Conservation (phyloP, 2,113 vertebrate genomes). For the Struthidea cinerea region DNA sequence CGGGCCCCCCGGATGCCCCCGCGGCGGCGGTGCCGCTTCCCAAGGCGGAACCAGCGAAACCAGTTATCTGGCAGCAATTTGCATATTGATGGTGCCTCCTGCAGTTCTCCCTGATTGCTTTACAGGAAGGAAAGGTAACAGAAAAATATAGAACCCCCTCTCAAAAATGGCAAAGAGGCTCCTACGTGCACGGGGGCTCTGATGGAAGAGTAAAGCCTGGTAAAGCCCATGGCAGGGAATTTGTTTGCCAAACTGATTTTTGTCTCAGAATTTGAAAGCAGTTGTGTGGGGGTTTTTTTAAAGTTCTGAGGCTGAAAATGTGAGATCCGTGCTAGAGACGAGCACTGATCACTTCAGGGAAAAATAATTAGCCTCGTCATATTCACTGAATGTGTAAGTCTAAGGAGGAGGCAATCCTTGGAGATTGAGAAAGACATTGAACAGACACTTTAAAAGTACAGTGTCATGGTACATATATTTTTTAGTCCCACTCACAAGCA, state of each 20-base stretch:
- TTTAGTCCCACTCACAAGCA: conserved; percentile 52
- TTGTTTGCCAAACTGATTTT: conserved; percentile 46
- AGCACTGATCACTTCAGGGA: conserved; percentile 10
- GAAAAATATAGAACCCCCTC: conserved; percentile 69
- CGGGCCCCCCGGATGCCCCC: background rate
- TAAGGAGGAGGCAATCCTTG: conserved; percentile 48
- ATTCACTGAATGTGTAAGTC: conserved; percentile 7
- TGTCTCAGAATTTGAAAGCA: conserved; percentile 30
- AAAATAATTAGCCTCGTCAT: conserved; percentile 46
- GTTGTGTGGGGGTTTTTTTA: background rate
- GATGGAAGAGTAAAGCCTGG: conserved; percentile 47
- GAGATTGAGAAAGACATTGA: conserved; percentile 41
- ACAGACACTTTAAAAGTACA: conserved; percentile 44
- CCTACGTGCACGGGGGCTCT: conserved; percentile 16
- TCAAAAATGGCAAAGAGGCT: conserved; percentile 38
- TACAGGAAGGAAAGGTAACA: conserved; percentile 77
- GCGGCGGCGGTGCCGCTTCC: conserved; percentile 48
- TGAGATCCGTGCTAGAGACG: background rate
- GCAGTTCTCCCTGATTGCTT: conserved; percentile 79
- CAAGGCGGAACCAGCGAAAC: conserved; percentile 76
- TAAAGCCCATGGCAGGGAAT: conserved; percentile 39
- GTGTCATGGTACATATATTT: conserved; percentile 22
- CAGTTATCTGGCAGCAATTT: conserved; percentile 77
- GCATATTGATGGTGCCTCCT: conserved; percentile 83
- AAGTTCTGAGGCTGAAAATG: conserved; percentile 11